Evolutionary conservation across 2,113 vertebrate species (phyloP).

Genomic region (Sceloporus tristichus): DNA sequence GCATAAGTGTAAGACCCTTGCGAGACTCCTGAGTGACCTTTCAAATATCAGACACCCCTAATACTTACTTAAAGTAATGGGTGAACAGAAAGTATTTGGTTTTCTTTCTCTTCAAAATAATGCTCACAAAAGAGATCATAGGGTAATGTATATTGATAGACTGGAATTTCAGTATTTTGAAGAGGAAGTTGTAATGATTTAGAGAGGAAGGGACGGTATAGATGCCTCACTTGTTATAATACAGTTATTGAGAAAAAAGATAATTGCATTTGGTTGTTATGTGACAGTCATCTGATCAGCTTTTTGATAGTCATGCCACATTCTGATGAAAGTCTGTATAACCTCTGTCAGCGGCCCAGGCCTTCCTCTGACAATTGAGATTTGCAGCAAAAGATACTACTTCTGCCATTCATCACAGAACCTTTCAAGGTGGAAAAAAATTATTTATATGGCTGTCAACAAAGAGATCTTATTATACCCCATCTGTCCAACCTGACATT

Average conservation of each 20-base stretch:
- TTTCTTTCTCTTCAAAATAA: not conserved
- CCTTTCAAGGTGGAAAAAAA: constrained; percentile 61
- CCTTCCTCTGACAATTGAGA: constrained; percentile 72
- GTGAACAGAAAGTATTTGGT: not conserved
- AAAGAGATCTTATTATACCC: constrained; percentile 58
- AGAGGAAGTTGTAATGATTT: constrained; percentile 13
- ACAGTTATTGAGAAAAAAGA: constrained; percentile 32
- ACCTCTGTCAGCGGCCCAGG: constrained; percentile 79
- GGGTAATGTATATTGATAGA: not conserved
- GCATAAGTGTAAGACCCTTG: not conserved
- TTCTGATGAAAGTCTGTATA: constrained; percentile 74
- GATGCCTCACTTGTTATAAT: constrained; percentile 30
- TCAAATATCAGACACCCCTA: not conserved
- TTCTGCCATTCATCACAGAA: constrained; percentile 58
- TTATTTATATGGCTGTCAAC: constrained; percentile 68
- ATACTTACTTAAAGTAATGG: not conserved
- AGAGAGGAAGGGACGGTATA: constrained; percentile 28
- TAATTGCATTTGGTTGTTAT: constrained; percentile 38
- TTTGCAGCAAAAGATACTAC: constrained; percentile 65
- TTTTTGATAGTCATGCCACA: constrained; percentile 34
- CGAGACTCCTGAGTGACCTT: not conserved
- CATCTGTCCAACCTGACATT: constrained; percentile 56
- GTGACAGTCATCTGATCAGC: constrained; percentile 51
- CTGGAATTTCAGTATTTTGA: not conserved
- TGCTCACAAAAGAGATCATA: not conserved